Conservation (phyloP, 2,797 vertebrate genomes). For the Aselliscus stoliczkanus region DNA sequence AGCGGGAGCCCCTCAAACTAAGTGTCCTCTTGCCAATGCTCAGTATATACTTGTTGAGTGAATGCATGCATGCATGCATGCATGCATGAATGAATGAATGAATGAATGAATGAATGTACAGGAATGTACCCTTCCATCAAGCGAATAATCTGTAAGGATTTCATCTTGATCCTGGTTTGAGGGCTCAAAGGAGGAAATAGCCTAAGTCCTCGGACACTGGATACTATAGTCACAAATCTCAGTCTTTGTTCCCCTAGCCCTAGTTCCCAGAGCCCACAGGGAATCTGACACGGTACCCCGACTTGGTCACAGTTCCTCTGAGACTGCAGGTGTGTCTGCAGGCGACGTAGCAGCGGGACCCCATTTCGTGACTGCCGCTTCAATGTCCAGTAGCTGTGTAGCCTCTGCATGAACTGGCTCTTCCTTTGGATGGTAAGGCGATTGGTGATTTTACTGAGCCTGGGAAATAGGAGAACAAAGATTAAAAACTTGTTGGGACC, state of each 20-base stretch:
- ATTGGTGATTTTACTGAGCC: conserved; percentile 98
- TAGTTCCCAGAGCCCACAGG: conserved; percentile 21
- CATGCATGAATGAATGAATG: no score
- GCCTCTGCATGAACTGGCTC: conserved; percentile 99
- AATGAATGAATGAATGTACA: not conserved
- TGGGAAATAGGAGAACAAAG: conserved; percentile 70
- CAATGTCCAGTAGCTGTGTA: conserved; percentile 99
- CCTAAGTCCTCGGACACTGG: not conserved
- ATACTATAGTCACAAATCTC: not conserved
- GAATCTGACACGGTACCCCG: conserved; percentile 60
- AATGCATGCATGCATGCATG: not conserved
- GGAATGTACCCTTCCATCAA: not conserved
- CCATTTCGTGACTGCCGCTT: conserved; percentile 98
- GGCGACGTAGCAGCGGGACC: conserved; percentile 94
- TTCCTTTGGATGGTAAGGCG: conserved; percentile 96
- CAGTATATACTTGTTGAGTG: not conserved
- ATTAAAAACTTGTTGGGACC: not conserved
- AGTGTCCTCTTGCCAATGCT: not conserved
- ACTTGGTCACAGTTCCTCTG: conserved; percentile 94
- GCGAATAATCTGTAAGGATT: not conserved
- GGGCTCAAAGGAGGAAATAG: not conserved
- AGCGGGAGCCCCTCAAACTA: not conserved
- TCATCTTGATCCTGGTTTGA: not conserved
- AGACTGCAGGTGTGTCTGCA: conserved; percentile 97
- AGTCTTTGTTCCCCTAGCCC: not conserved